These are phyloP conservation scores for Stenoptilia bipunctidactyla DNA, from an alignment of 2,888 invertebrate species.

Conservation along the genomic window DNA sequence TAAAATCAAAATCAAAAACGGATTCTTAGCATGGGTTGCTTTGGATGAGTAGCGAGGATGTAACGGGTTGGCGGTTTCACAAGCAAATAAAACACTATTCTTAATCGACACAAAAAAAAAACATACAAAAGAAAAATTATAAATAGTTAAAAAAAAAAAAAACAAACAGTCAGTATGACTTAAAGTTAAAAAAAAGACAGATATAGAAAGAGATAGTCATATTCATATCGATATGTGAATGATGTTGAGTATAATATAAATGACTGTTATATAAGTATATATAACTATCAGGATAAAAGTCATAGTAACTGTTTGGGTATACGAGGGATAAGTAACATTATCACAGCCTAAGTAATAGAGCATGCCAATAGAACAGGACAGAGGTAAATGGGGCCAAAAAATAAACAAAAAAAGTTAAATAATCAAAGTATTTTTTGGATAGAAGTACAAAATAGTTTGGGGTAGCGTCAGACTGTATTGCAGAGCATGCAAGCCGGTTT, in stretches of 20 bases:
- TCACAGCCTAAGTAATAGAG: constrained; percentile 56
- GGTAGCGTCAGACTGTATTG: constrained; percentile 57
- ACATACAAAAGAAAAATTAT: constrained; percentile 32
- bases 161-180: constrained; percentile 72
- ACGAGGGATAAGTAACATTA: constrained; percentile 65
- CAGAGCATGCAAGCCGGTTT: constrained; percentile 45
- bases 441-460: constrained; percentile 11
- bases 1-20: neutral
- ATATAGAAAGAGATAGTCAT: constrained; percentile 57
- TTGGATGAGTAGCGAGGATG: constrained; percentile 57
- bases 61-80: constrained; percentile 60
- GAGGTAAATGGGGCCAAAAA: constrained; percentile 36
- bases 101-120: constrained; percentile 38
- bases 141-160: constrained; percentile 35
- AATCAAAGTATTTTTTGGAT: constrained; percentile 4
- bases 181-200: constrained; percentile 58
- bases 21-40: constrained; percentile 33
- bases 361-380: constrained; percentile 55
- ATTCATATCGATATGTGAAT: constrained; percentile 62
- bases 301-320: constrained; percentile 64
- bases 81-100: constrained; percentile 63
- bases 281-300: constrained; percentile 26
- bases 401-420: constrained; percentile 30
- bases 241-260: constrained; percentile 38
- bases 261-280: constrained; percentile 15